These are phyloP conservation scores for Psittacula derbiana DNA, from an alignment of 2,797 vertebrate genomes.

Conservation along the genomic window DNA sequence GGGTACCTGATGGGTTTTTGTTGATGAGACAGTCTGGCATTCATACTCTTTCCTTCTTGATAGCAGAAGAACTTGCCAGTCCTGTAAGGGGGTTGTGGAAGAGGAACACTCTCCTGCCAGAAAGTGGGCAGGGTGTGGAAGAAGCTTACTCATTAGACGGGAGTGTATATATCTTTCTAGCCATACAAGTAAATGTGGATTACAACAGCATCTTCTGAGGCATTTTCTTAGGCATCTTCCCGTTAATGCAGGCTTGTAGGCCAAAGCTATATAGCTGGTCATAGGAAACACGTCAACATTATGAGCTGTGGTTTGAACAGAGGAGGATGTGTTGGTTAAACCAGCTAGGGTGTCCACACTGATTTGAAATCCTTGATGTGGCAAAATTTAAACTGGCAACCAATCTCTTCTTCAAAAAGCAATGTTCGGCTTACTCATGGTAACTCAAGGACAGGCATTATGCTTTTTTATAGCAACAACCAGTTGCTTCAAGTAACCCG, in stretches of 20 bases:
- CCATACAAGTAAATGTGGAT: background rate
- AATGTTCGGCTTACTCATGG: background rate
- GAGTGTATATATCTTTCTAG: background rate
- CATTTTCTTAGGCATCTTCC: background rate
- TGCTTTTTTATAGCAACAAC: background rate
- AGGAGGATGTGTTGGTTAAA: slow-evolving; percentile 1
- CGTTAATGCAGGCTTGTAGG: background rate
- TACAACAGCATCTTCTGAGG: background rate
- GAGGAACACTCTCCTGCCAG: background rate
- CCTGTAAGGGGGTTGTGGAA: background rate
- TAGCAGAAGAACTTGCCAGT: background rate
- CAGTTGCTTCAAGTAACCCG: background rate
- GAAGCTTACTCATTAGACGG: background rate
- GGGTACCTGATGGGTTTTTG: background rate
- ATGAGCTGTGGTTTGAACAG: background rate
- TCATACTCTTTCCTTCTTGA: background rate
- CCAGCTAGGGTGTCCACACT: background rate
- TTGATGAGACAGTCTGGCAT: background rate
- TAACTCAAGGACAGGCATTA: background rate
- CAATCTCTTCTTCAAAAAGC: background rate
- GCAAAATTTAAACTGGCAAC: background rate
- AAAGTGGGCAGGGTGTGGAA: background rate
- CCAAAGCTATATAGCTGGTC: background rate
- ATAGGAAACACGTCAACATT: background rate
- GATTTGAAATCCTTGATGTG: slow-evolving; percentile 19